These are phyloP conservation scores for Spisula subtruncata DNA, from an alignment of 2,888 invertebrate species.

Conservation along the genomic window DNA sequence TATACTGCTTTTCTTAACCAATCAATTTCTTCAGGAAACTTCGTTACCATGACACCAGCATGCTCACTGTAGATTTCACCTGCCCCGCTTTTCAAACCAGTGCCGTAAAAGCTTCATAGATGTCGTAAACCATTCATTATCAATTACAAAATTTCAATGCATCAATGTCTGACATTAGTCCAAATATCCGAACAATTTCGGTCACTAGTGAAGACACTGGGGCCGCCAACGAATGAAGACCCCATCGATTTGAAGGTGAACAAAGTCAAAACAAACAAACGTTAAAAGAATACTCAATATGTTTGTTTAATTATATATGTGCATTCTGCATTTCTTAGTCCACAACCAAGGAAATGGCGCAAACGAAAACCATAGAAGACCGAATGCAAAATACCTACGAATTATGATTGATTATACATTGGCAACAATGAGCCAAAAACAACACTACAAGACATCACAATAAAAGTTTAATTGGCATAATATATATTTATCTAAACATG, in stretches of 20 bases:
- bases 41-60: conserved; percentile 62
- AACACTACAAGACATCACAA: too few species aligned
- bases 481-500: too few species aligned
- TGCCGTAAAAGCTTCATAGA: conserved; percentile 68
- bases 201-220: background rate
- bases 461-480: too few species aligned
- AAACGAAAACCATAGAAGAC: too few species aligned
- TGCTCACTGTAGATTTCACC: conserved; percentile 66
- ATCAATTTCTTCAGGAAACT: conserved; percentile 50
- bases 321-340: too few species aligned
- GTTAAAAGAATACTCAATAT: too few species aligned
- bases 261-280: too few species aligned
- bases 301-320: too few species aligned
- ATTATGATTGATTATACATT: too few species aligned
- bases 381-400: too few species aligned
- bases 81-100: conserved; percentile 65
- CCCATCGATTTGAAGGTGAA: background rate
- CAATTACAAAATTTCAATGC: conserved; percentile 65
- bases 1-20: conserved; percentile 49
- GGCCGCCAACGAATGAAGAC: background rate
- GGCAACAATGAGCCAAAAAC: too few species aligned
- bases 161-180: conserved; percentile 4
- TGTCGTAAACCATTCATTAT: conserved; percentile 70
- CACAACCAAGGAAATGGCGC: too few species aligned
- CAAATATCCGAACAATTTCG: background rate